These are phyloP conservation scores for Varroa destructor DNA, from an alignment of 1,140 invertebrate genomes.

Conservation along the genomic window DNA sequence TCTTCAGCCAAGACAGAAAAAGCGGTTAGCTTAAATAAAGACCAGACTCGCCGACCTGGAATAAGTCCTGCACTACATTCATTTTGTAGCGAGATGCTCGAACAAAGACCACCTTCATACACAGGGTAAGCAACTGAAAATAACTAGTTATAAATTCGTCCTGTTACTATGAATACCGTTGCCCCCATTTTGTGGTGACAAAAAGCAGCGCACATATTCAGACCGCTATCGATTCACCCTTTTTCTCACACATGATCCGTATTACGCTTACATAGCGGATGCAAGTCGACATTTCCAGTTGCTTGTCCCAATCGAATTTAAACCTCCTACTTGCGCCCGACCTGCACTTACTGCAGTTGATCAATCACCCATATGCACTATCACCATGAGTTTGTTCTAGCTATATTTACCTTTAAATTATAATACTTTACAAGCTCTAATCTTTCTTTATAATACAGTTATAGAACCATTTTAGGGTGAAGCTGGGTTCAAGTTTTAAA, in stretches of 20 bases:
- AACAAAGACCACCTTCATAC: slow-evolving; percentile 12
- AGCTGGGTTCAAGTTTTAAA: too few species aligned
- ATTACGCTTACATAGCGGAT: neutral
- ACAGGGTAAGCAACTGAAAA: slow-evolving; percentile 3
- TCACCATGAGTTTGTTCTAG: too few species aligned
- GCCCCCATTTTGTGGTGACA: neutral
- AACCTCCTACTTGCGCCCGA: too few species aligned
- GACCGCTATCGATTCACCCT: neutral
- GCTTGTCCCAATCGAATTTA: too few species aligned
- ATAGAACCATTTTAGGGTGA: too few species aligned
- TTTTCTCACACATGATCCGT: neutral
- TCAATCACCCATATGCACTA: too few species aligned
- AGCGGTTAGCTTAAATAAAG: neutral
- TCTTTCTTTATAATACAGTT: too few species aligned
- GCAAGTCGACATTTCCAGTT: neutral
- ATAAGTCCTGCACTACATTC: neutral
- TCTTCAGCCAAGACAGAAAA: neutral
- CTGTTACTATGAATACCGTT: too few species aligned
- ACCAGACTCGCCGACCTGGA: neutral
- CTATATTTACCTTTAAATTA: too few species aligned
- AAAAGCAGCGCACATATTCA: neutral
- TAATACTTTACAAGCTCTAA: too few species aligned
- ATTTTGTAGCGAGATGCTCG: slow-evolving; percentile 20
- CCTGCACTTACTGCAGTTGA: too few species aligned
- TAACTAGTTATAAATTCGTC: neutral